Evolutionary conservation across 2,113 vertebrate species (phyloP).

Genomic region (Halcyon malimbica): DNA sequence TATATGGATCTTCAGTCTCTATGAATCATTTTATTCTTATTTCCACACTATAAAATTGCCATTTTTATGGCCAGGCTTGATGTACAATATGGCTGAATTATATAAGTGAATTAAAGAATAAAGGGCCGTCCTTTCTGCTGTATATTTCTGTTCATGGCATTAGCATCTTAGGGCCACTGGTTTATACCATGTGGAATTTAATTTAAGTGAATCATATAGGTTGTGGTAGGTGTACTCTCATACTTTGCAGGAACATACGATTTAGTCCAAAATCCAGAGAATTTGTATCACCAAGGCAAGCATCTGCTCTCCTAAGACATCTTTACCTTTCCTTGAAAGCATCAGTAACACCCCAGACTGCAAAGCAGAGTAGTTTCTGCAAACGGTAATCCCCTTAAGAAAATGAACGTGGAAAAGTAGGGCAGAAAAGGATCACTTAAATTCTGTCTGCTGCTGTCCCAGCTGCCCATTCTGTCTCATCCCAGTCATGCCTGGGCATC

Average conservation of each 20-base stretch:
- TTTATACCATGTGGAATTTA: not conserved
- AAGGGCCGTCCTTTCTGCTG: not conserved
- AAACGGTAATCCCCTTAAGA: not conserved
- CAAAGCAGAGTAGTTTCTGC: not conserved
- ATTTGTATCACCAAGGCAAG: not conserved
- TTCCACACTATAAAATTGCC: slow-evolving; percentile 33
- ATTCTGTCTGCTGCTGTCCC: not conserved
- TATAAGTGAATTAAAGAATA: slow-evolving; percentile 55
- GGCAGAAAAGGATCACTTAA: not conserved
- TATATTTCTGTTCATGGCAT: not conserved
- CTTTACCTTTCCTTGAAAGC: not conserved
- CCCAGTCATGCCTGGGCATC: not conserved
- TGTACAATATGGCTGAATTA: not conserved
- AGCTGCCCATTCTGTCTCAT: not conserved
- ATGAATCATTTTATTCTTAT: slow-evolving; percentile 18
- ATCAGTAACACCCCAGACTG: not conserved
- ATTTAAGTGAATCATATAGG: not conserved
- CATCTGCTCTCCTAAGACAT: not conserved
- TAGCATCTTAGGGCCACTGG: not conserved
- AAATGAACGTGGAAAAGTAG: not conserved
- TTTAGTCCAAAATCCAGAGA: not conserved
- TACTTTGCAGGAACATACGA: not conserved
- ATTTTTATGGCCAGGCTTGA: slow-evolving; percentile 43
- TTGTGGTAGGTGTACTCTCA: not conserved
- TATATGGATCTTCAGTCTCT: slow-evolving; percentile 17